These are phyloP conservation scores for Dryobotodes eremita DNA, from an alignment of 2,888 invertebrate species.

Conservation along the genomic window DNA sequence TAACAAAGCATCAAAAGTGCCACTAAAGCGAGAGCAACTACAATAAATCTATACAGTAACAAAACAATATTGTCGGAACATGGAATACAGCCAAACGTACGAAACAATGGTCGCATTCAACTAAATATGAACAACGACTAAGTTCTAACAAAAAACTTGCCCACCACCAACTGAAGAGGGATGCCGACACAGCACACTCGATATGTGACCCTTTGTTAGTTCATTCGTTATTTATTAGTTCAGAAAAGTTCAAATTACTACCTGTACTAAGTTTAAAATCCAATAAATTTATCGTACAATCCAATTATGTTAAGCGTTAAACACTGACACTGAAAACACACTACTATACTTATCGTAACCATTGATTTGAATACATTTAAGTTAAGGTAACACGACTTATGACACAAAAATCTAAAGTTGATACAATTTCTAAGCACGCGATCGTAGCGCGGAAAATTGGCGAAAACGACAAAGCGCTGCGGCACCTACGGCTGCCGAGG, in stretches of 20 bases:
- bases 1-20: slow-evolving; percentile 65
- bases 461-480: slow-evolving; percentile 58
- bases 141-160: slow-evolving; percentile 79
- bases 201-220: slow-evolving; percentile 69
- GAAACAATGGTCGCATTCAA: slow-evolving; percentile 83
- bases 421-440: slow-evolving; percentile 74
- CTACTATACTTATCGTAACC: slow-evolving; percentile 42
- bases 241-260: slow-evolving; percentile 71
- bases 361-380: slow-evolving; percentile 36
- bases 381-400: slow-evolving; percentile 28
- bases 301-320: slow-evolving; percentile 65
- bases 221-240: slow-evolving; percentile 55
- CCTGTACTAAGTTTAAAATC: slow-evolving; percentile 68
- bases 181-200: slow-evolving; percentile 70
- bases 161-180: slow-evolving; percentile 78
- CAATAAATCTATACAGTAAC: slow-evolving; percentile 77
- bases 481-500: slow-evolving; percentile 69
- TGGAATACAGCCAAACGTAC: slow-evolving; percentile 73
- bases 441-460: slow-evolving; percentile 70
- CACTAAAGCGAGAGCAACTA: slow-evolving; percentile 67
- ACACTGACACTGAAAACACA: slow-evolving; percentile 68
- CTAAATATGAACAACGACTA: slow-evolving; percentile 81
- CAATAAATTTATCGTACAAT: slow-evolving; percentile 70
- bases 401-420: slow-evolving; percentile 55
- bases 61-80: slow-evolving; percentile 73